Evolutionary conservation across 2,113 vertebrate genomes (phyloP).

Genomic region (Elephantulus edwardii): DNA sequence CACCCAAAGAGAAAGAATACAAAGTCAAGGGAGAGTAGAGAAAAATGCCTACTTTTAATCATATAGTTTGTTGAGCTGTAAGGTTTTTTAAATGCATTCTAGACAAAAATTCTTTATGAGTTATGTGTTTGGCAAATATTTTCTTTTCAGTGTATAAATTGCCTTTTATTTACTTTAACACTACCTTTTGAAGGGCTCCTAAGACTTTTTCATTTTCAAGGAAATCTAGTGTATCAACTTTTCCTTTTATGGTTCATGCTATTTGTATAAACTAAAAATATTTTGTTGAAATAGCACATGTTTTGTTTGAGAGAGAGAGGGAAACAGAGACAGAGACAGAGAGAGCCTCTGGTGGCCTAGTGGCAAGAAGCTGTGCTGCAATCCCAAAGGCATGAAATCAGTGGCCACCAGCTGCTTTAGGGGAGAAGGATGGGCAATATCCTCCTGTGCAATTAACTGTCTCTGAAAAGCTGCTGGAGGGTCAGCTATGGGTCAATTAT

Average conservation of each 20-base stretch:
- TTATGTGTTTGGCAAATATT: neutral
- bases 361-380: too few species aligned
- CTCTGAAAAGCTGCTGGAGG: too few species aligned
- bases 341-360: too few species aligned
- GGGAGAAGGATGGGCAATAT: too few species aligned
- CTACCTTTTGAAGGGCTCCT: neutral
- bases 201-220: neutral
- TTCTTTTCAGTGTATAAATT: neutral
- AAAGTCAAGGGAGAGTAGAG: neutral
- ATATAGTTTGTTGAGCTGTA: neutral
- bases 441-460: too few species aligned
- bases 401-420: too few species aligned
- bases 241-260: neutral
- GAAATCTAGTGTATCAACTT: neutral
- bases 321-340: too few species aligned
- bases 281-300: too few species aligned
- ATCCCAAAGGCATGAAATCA: too few species aligned
- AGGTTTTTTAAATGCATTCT: neutral
- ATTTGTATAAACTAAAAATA: too few species aligned
- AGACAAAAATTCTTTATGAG: neutral
- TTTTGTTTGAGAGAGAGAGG: too few species aligned
- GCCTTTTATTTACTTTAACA: neutral
- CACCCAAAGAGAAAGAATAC: neutral
- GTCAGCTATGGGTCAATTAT: too few species aligned
- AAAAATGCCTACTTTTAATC: neutral